phyloP scores from a whole-genome alignment of 1,140 invertebrate species.

The Diorhabda sublineata region DNA sequence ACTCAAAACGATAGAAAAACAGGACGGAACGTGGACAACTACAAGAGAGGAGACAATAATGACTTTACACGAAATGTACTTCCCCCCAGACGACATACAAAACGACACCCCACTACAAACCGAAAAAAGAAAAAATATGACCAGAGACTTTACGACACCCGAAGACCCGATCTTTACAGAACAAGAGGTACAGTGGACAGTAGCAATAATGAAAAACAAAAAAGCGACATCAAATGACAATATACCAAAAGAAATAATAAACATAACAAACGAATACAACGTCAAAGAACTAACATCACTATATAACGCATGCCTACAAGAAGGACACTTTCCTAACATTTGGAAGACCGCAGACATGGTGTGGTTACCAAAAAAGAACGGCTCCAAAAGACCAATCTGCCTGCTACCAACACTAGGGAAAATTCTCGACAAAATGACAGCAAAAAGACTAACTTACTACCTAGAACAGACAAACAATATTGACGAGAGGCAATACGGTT shows the following conservation, averaged over 20 bases:
- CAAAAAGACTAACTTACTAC: conserved; percentile 6
- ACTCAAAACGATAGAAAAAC: background rate
- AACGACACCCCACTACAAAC: no score
- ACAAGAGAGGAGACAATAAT: no score
- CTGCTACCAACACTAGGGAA: conserved; percentile 1
- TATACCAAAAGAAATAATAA: background rate
- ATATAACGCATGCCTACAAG: background rate
- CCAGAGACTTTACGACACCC: no score
- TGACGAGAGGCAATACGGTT: conserved; percentile 19
- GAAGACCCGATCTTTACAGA: no score
- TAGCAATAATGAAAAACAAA: background rate
- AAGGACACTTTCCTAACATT: conserved; percentile 4
- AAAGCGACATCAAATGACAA: background rate
- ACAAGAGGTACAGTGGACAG: background rate
- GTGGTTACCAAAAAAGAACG: conserved; percentile 5
- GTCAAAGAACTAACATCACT: background rate
- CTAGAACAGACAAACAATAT: background rate
- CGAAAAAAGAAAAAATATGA: no score
- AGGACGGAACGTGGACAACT: background rate
- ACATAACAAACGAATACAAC: background rate
- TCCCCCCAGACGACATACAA: no score
- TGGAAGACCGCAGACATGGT: conserved; percentile 7
- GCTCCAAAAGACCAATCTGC: background rate
- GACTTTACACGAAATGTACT: no score
- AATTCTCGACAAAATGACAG: background rate